Conservation (phyloP, 2,888 invertebrate species). For the Scaptomyza polygonia region DNA sequence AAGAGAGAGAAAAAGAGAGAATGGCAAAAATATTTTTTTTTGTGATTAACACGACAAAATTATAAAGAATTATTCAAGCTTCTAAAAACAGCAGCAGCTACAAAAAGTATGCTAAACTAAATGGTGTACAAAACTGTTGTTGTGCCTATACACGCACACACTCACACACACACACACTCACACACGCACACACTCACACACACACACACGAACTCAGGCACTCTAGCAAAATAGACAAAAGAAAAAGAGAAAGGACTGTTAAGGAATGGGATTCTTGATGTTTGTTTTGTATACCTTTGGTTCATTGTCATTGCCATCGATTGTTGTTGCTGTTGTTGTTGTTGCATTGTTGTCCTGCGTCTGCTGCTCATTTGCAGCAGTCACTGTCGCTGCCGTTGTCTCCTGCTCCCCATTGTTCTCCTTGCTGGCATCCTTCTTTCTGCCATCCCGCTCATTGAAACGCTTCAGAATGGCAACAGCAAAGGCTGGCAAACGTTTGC, state of each 20-base stretch:
- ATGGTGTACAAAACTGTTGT: constrained; percentile 37
- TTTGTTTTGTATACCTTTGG: constrained; percentile 80
- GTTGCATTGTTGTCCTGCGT: constrained; percentile 51
- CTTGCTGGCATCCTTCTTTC: constrained; percentile 60
- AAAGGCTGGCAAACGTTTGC: constrained; percentile 78
- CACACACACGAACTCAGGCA: constrained; percentile 13
- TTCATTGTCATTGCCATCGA: constrained; percentile 83
- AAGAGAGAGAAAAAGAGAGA: constrained; percentile 41
- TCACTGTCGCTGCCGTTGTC: constrained; percentile 34
- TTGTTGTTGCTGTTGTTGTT: constrained; percentile 42
- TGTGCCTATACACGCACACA: constrained; percentile 14
- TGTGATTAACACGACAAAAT: constrained; percentile 45
- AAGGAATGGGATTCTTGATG: constrained; percentile 16
- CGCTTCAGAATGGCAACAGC: constrained; percentile 82
- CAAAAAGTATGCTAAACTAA: constrained; percentile 62
- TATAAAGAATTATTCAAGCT: constrained; percentile 49
- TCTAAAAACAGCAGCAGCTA: constrained; percentile 53
- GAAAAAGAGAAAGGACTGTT: constrained; percentile 17
- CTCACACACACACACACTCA: constrained; percentile 13
- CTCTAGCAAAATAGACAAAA: constrained; percentile 10
- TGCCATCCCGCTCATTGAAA: constrained; percentile 77
- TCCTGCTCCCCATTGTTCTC: constrained; percentile 55
- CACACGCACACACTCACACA: constrained; percentile 21
- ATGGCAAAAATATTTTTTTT: constrained; percentile 57
- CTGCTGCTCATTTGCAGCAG: constrained; percentile 63